These are phyloP conservation scores for Catajapyx aquilonaris DNA, from an alignment of 1,140 invertebrate genomes.

Conservation along the genomic window DNA sequence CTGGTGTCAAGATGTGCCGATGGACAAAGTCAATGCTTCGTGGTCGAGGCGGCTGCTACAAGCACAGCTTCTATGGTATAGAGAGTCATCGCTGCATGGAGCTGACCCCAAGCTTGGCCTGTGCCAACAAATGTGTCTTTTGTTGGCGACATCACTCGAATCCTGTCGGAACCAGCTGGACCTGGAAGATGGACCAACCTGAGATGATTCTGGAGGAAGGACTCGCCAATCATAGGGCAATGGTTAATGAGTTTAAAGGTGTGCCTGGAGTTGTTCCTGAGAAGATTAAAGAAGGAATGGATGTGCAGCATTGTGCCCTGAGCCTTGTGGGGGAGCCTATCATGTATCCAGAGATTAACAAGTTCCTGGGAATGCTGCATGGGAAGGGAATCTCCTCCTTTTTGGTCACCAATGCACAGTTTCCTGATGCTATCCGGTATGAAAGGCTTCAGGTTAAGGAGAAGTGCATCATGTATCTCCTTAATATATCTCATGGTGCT, in stretches of 20 bases:
- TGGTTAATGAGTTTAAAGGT: constrained; percentile 38
- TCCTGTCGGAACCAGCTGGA: constrained; percentile 45
- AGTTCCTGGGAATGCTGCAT: constrained; percentile 30
- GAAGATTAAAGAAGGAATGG: constrained; percentile 28
- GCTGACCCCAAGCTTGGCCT: constrained; percentile 37
- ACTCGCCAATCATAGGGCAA: constrained; percentile 29
- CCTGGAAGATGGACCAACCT: constrained; percentile 38
- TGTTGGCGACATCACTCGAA: constrained; percentile 47
- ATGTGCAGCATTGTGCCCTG: constrained; percentile 32
- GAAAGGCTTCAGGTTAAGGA: neutral
- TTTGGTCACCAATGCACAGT: constrained; percentile 41
- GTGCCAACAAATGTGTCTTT: constrained; percentile 46
- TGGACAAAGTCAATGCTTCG: constrained; percentile 45
- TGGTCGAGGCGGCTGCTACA: constrained; percentile 41
- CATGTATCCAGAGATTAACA: constrained; percentile 44
- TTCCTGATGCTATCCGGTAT: constrained; percentile 31
- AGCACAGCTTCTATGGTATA: constrained; percentile 45
- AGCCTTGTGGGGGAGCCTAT: constrained; percentile 44
- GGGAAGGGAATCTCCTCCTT: constrained; percentile 31
- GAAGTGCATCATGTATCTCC: constrained; percentile 1
- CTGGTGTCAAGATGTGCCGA: constrained; percentile 39
- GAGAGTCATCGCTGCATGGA: constrained; percentile 42
- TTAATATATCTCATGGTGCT: constrained; percentile 4
- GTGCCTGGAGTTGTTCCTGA: constrained; percentile 35
- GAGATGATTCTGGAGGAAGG: constrained; percentile 30